A percentile compares a stretch with the other conserved stretches of the same genome.
Conservation (phyloP, 2,888 invertebrate genomes). For the Drosophila colorata region DNA sequence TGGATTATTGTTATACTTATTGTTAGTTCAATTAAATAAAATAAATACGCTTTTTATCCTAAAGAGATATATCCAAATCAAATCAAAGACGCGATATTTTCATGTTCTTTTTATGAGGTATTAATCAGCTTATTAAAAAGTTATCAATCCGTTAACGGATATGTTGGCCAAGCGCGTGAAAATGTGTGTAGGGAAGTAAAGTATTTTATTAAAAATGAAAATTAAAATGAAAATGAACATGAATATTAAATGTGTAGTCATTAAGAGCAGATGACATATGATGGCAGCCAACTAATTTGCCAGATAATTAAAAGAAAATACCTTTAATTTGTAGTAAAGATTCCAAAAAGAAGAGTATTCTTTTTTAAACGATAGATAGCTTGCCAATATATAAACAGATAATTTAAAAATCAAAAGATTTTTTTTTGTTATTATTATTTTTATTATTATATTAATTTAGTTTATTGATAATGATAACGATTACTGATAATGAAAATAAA, state of each 20-base stretch:
- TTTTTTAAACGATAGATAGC: no score
- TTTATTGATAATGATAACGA: no score
- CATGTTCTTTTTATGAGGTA: constrained; percentile 32
- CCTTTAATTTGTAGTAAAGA: background rate
- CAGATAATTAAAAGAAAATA: background rate
- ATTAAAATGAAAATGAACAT: background rate
- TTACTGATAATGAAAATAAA: background rate
- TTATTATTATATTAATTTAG: no score
- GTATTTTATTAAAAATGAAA: constrained; percentile 6
- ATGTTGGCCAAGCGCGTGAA: constrained; percentile 13
- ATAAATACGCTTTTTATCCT: no score
- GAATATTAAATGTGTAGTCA: background rate
- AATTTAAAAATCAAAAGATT: no score
- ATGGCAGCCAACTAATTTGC: background rate
- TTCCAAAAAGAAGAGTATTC: background rate
- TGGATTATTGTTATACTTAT: no score
- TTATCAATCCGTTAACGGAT: constrained; percentile 59
- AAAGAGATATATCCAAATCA: no score
- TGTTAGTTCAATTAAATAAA: no score
- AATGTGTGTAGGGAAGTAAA: constrained; percentile 15
- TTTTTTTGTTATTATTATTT: no score
- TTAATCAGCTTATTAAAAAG: constrained; percentile 57
- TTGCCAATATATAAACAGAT: no score
- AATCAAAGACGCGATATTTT: constrained; percentile 34
- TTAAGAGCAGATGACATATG: background rate